Evolutionary conservation across 2,797 vertebrate species (phyloP), one percentile per base, ranked within the genome.

Genomic region (Synanceia verrucosa): DNA sequence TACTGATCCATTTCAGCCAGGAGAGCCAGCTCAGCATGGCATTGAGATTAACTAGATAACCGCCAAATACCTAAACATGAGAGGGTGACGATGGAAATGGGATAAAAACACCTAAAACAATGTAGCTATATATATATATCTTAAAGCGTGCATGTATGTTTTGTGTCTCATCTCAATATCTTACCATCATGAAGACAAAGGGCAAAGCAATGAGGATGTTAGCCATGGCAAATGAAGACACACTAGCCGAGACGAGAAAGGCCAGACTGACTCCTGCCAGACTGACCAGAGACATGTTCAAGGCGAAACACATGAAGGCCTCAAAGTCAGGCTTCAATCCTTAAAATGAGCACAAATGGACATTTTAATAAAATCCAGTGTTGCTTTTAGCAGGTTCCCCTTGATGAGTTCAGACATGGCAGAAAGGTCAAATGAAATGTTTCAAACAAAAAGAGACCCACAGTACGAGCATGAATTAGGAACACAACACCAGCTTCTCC

Each of bases 141-240:
- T 36, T 28, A 10, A 64, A 43, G n/a, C 28, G 23, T 4, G 9
- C 39, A 44, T 3, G 36, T 21, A 14, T 24, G 18, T 52, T 14
- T 3, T 34, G 14, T 23, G 7, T 33, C 18, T 1, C 16, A 1
- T 52, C 3, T 73, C 13, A 0, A n/a, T 5, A 14, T 71, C 93
- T 90, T 79, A 95, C 94, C 95, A 95, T 95, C 95, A 95, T 96
- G 82, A 96, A 94, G 82, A 95, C 92, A 0, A 93, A 95, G 5
- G 95, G 95, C 9, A 95, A 71, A 39, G 94, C 90, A 7, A 95
- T 91, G 57, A 95, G 86, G 64, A 94, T 82, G 82, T 96, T 95
- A 24, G 94, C 94, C 89, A 95, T 90, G 10, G 94, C 93, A 39
- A 95, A 95, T 9, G 94, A 83, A 16, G 89, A 92, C 18, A 92